These are phyloP conservation scores for Hippopotamyrus pictus DNA, from an alignment of 2,797 vertebrate genomes.

Conservation along the genomic window DNA sequence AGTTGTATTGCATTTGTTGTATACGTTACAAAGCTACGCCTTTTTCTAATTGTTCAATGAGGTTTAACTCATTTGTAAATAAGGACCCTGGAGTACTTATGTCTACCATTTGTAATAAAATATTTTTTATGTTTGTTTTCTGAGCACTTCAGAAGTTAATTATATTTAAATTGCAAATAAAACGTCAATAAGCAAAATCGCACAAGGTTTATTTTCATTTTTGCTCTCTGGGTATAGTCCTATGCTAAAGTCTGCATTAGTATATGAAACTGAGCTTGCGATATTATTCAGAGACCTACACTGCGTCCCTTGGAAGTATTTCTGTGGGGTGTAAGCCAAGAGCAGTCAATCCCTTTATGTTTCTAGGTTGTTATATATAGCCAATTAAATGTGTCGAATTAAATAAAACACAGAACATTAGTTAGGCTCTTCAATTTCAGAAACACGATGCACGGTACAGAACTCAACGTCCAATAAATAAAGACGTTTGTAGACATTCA, in stretches of 20 bases:
- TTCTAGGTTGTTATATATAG: background rate
- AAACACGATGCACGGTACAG: background rate
- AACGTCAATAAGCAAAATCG: constrained; percentile 63
- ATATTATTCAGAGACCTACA: background rate
- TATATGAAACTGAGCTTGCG: background rate
- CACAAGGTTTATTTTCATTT: background rate
- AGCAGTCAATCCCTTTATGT: background rate
- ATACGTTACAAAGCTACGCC: constrained; percentile 74
- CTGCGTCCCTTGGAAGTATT: constrained; percentile 2
- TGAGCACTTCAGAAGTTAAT: constrained; percentile 80
- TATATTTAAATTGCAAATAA: constrained; percentile 85
- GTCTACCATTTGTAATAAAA: constrained; percentile 97
- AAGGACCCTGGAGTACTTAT: constrained; percentile 89
- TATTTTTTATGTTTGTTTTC: constrained; percentile 86
- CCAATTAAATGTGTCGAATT: background rate
- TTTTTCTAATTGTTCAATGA: constrained; percentile 90
- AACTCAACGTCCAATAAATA: background rate
- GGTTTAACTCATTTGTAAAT: constrained; percentile 98
- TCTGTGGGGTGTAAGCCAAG: background rate
- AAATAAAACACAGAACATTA: background rate
- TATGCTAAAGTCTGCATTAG: constrained; percentile 44
- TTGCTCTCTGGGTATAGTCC: constrained; percentile 39
- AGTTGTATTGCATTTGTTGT: constrained; percentile 70
- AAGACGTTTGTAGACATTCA: background rate
- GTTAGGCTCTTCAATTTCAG: background rate